Conservation (phyloP, 2,113 vertebrate species). For the Urocolius indicus region DNA sequence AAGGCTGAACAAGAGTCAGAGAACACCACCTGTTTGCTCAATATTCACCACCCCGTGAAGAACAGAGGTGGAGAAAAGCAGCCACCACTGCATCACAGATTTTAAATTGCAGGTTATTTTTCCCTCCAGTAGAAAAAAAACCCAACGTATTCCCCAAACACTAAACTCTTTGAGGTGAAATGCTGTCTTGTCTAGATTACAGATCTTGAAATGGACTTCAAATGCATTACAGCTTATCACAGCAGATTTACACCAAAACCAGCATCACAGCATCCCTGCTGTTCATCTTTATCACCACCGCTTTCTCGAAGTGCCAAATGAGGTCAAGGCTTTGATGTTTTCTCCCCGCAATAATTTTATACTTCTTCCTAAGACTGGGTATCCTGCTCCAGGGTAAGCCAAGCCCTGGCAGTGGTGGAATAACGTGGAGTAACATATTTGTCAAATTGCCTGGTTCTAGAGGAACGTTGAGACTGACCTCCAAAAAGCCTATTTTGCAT, state of each 20-base stretch:
- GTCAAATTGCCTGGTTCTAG: no score
- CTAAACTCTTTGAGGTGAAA: background rate
- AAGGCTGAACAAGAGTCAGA: background rate
- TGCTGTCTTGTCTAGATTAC: background rate
- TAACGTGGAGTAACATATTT: background rate
- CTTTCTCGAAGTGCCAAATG: background rate
- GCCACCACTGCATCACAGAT: fast-evolving
- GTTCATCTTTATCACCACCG: background rate
- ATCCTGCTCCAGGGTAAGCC: background rate
- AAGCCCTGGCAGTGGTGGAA: background rate
- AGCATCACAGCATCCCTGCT: background rate
- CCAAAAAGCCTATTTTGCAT: background rate
- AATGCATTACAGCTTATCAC: background rate
- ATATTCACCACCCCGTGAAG: background rate
- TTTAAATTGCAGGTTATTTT: background rate
- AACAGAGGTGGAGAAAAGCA: fast-evolving
- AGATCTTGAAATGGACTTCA: background rate
- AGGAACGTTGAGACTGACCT: background rate
- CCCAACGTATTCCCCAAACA: background rate
- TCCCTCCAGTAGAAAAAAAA: background rate
- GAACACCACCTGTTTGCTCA: background rate
- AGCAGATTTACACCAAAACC: background rate
- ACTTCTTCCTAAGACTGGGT: background rate
- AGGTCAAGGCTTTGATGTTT: background rate
- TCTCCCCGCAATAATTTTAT: background rate